Evolutionary conservation across 2,797 vertebrate species (phyloP), one percentile per base, ranked within the genome.

Genomic region (Sciurus vulgaris): DNA sequence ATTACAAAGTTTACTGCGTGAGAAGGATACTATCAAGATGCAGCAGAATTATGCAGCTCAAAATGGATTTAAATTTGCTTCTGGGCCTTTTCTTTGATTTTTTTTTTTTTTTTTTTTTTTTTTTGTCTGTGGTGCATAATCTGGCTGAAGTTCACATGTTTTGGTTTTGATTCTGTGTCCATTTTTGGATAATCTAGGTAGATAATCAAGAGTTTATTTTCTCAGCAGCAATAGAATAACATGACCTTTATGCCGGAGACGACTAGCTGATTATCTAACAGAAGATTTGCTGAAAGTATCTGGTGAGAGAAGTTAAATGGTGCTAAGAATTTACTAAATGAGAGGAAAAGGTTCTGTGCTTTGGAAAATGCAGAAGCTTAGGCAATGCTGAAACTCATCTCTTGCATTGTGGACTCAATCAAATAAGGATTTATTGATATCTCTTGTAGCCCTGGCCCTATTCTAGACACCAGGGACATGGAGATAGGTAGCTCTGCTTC

Each of bases 261-360:
- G 51, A 59, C 15, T 30, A 35, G 35, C 24, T 87, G 49, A 38
- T 76, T 81, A 78, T 54, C 3, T 72, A 59, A 54, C 28, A 86
- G 35, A 88, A 76, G 22, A 2, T 93, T 73, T 47, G 8, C 65
- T 72, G 51, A 65, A 77, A 96, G 65, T 10, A 84, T 51, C 54
- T 93, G 70, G 26, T 41, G n/a, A 88, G 77, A 9, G 35, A 84
- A 69, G 44, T 79, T 89, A 78, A 94, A 83, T 35, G 44, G 35
- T 79, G 38, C 44, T 86, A 72, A 22, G 47, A 72, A 54, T 61
- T 69, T 38, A 74, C 12, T 3, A 76, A 89, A 63, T 59, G 20
- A 67, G 10, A 35, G 38, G n/a, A 81, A 74, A 38, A 87, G 81
- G 18, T 61, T 79, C 5, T 35, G 9, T 82, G 8, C 86, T 92